Base-by-base conservation (phyloP, 1,140 invertebrate genomes). In the Dendrolimus kikuchii region DNA sequence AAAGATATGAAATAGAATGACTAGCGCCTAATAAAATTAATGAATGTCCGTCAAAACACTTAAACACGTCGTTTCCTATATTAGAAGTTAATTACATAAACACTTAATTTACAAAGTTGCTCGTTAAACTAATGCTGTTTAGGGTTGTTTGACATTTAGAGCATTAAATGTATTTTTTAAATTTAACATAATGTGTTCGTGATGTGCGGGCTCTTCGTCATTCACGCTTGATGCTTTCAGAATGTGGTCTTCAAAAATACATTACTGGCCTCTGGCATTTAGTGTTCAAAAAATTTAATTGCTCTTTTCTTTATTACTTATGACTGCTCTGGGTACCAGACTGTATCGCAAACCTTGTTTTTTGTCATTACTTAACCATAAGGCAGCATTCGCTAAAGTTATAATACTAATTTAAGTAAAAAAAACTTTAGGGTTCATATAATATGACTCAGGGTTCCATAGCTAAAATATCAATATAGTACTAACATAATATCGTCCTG, bases 31-130 rank as follows among this genome's bases (percentile, higher is more conserved):
- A 55, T 45, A n/a, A 45, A 47, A 54, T 62, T 65, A 62, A 66
- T 60, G 44, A 45, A 23, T 23, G 36, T 5, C 46, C 49, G 38
- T 49, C 55, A 61, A 59, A 63, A 59, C 58, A 59, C 63, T 60
- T 57, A 61, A 51, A 61, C 61, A 62, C 52, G 53, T 64, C 59
- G 50, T 67, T 62, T 57, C 39, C 45, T 62, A 61, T 40, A 62
- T 68, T 66, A 62, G 54, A 46, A 59, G 46, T 44, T 71, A 64
- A 71, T 71, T 65, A 71, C 47, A 38, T 52, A 64, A 59, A 62
- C 62, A 53, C 54, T 63, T 55, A 49, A 66, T 63, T 63, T 53
- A 38, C 38, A 42, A 59, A 53, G 40, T 47, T 38, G 43, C 42
- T 39, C 23, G 48, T 44, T 40, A 23, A 48, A 59, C 53, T 67